Evolutionary conservation across 2,888 invertebrate genomes (phyloP), one percentile per base, ranked within the genome.

Genomic region (Hirtodrosophila cameraria): DNA sequence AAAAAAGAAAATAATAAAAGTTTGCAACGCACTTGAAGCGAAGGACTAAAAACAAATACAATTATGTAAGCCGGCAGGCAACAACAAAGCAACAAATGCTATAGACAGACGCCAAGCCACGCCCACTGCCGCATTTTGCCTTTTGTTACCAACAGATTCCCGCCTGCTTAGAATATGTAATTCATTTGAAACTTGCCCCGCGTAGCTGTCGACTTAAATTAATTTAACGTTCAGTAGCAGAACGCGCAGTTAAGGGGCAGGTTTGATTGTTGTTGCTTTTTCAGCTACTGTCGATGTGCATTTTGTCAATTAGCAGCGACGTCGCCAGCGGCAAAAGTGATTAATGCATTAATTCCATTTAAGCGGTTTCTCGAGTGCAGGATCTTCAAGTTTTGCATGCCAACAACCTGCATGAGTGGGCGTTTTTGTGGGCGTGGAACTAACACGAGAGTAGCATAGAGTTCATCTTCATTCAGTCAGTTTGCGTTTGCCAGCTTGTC

Each of bases 81-180:
- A 20, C 49, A 42, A 55, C 39, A 53, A 30, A 31, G 49, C 43
- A 35, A 63, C 57, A 58, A 76, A 63, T 57, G 59, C 13, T 8
- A 50, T 7, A 30, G 39, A 18, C 33, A 43, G 42, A 11, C 25
- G 25, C n/a, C 13, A 23, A 7, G 3, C n/a, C 8, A 20, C 23
- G 1, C 36, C 20, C n/a, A 12, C 42, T 36, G 15, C 36, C n/a
- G n/a, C n/a, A n/a, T n/a, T n/a, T n/a, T n/a, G 38, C 43, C 57
- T n/a, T n/a, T n/a, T n/a, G n/a, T n/a, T n/a, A n/a, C 50, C 3
- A 9, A 18, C 27, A 55, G 35, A 39, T 28, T 1, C 18, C 15
- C 55, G 74, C 72, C 83, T 82, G 87, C 58, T 82, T 64, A 61
- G 83, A 87, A 84, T 87, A 59, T 79, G 83, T 75, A 84, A 85